Percentiles rank a stretch among this genome's conserved stretches.
These are phyloP conservation scores for Pterobdella sp. DNA, from an alignment of 2,888 invertebrate species.

Conservation along the genomic window DNA sequence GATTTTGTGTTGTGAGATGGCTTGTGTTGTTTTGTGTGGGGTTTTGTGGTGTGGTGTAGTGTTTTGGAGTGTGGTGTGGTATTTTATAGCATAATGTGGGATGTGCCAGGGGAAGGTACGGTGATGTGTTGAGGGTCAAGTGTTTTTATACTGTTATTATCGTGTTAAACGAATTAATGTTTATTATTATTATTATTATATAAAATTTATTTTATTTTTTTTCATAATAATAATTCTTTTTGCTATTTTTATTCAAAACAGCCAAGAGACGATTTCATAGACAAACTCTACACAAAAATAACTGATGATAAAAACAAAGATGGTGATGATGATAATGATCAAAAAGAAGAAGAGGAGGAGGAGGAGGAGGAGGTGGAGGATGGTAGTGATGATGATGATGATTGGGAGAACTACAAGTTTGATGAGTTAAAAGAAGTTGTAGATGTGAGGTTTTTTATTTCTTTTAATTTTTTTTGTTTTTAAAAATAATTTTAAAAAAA, in stretches of 20 bases:
- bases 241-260: constrained; percentile 30
- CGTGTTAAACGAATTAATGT: background rate
- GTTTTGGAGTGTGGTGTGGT: too few species aligned
- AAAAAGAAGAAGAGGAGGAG: constrained; percentile 29
- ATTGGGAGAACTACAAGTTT: constrained; percentile 11
- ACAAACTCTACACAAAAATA: constrained; percentile 38
- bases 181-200: background rate
- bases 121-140: too few species aligned
- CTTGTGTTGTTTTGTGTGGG: too few species aligned
- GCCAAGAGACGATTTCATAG: constrained; percentile 46
- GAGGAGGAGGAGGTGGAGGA: constrained; percentile 41
- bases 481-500: background rate
- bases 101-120: too few species aligned
- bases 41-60: too few species aligned
- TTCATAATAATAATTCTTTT: background rate
- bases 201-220: background rate
- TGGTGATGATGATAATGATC: background rate
- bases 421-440: background rate
- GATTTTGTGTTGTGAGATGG: too few species aligned
- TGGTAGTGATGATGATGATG: constrained; percentile 40
- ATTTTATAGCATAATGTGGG: too few species aligned
- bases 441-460: background rate
- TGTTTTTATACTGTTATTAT: background rate
- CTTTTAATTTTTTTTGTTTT: background rate
- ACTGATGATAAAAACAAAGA: background rate